Conservation (phyloP, 2,888 invertebrate genomes). For the Heterodera filipjevi region DNA sequence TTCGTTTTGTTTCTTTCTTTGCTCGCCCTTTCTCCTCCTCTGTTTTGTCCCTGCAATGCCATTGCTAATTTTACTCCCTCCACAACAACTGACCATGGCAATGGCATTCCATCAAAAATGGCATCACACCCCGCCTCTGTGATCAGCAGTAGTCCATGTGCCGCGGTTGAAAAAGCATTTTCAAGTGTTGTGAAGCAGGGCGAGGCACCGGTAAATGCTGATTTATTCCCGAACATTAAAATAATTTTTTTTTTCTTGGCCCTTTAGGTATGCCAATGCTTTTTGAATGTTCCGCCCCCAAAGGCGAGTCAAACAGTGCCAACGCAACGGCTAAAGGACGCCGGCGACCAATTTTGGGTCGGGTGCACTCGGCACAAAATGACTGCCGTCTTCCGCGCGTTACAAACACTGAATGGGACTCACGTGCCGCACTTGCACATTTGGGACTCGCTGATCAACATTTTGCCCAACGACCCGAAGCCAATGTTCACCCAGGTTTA, state of each 20-base stretch:
- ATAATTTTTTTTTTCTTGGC: background rate
- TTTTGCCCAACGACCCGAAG: conserved; percentile 48
- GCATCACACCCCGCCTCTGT: background rate
- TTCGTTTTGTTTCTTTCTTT: conserved; percentile 8
- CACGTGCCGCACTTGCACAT: conserved; percentile 49
- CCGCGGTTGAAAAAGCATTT: background rate
- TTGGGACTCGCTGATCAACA: conserved; percentile 52
- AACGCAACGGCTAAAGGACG: background rate
- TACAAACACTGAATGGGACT: conserved; percentile 51
- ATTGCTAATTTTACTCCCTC: conserved; percentile 1
- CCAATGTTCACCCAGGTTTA: conserved; percentile 51
- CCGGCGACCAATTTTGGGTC: conserved; percentile 39
- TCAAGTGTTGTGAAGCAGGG: background rate
- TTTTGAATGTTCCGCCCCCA: conserved; percentile 6
- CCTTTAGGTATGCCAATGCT: conserved; percentile 9
- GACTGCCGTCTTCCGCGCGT: conserved; percentile 47
- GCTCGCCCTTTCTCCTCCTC: background rate
- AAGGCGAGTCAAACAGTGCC: background rate
- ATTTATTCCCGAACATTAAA: background rate
- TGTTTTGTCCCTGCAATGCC: background rate
- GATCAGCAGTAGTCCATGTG: conserved; percentile 8
- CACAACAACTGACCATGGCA: background rate
- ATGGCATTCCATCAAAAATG: background rate
- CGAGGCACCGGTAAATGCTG: background rate
- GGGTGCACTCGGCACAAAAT: conserved; percentile 52